These are phyloP conservation scores for Orthonychiurus folsomi DNA, from an alignment of 2,888 invertebrate genomes.

Conservation along the genomic window DNA sequence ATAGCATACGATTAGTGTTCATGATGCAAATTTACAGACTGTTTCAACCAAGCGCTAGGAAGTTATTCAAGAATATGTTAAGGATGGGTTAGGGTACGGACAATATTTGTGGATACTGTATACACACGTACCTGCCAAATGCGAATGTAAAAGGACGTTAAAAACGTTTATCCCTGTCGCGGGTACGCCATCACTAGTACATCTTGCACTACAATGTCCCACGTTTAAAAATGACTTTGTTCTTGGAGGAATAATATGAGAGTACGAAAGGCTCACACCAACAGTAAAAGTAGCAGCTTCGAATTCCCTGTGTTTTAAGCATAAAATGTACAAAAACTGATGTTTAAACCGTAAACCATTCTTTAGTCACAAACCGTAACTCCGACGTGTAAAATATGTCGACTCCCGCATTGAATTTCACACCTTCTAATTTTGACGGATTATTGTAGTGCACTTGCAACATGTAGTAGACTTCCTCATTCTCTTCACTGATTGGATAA, in stretches of 20 bases:
- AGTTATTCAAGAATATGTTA: too few species aligned
- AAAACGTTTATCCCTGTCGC: not conserved
- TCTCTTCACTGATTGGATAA: not conserved
- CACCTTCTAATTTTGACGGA: not conserved
- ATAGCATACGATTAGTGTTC: too few species aligned
- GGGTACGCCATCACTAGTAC: not conserved
- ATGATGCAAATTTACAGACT: too few species aligned
- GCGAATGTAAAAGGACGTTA: conserved; percentile 2
- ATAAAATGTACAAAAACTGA: too few species aligned
- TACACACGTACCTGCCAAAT: not conserved
- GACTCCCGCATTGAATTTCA: not conserved
- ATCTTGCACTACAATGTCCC: conserved; percentile 1
- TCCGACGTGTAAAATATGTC: not conserved
- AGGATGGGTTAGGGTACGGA: too few species aligned
- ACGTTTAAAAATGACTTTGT: not conserved
- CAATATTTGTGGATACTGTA: too few species aligned
- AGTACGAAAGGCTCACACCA: not conserved
- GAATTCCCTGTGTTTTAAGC: not conserved
- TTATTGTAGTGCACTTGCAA: not conserved
- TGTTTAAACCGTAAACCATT: not conserved
- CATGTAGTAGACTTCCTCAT: not conserved
- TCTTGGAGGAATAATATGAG: not conserved
- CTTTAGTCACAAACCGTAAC: not conserved
- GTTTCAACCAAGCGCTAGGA: too few species aligned
- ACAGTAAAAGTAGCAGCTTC: not conserved